These are phyloP conservation scores for Phenganax stokvisi DNA, from an alignment of 92 coral and sea anemone genomes.

Conservation along the genomic window DNA sequence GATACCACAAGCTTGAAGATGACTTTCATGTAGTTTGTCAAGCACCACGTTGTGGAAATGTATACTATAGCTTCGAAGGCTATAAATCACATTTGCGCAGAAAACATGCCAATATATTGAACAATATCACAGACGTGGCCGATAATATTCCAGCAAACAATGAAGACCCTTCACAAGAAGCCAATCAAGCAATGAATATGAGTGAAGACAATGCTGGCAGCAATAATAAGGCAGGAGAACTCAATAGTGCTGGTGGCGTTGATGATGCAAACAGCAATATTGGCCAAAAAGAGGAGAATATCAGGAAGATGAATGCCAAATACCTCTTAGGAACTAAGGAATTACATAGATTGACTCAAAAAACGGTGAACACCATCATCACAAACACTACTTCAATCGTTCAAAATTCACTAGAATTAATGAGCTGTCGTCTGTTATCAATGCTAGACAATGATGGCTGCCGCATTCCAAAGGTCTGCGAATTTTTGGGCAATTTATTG, in stretches of 20 bases:
- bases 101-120: constrained; percentile 12
- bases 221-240: not conserved
- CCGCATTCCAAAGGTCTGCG: constrained; percentile 27
- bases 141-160: not conserved
- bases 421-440: constrained; percentile 23
- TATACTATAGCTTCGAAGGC: constrained; percentile 42
- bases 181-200: not conserved
- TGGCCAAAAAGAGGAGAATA: constrained; percentile 6
- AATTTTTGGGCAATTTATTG: constrained; percentile 33
- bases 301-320: constrained; percentile 31
- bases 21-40: constrained; percentile 47
- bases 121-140: constrained; percentile 3
- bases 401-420: constrained; percentile 25
- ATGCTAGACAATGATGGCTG: constrained; percentile 26
- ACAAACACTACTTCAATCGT: constrained; percentile 40
- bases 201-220: not conserved
- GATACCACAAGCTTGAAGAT: constrained; percentile 43
- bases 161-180: not conserved
- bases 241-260: not conserved
- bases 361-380: constrained; percentile 36
- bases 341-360: constrained; percentile 40
- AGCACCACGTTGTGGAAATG: constrained; percentile 33
- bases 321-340: constrained; percentile 45
- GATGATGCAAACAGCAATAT: not conserved
- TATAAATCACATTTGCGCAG: constrained; percentile 46